phyloP scores from a whole-genome alignment of 2,113 vertebrate genomes.

The Caranx melampygus region DNA sequence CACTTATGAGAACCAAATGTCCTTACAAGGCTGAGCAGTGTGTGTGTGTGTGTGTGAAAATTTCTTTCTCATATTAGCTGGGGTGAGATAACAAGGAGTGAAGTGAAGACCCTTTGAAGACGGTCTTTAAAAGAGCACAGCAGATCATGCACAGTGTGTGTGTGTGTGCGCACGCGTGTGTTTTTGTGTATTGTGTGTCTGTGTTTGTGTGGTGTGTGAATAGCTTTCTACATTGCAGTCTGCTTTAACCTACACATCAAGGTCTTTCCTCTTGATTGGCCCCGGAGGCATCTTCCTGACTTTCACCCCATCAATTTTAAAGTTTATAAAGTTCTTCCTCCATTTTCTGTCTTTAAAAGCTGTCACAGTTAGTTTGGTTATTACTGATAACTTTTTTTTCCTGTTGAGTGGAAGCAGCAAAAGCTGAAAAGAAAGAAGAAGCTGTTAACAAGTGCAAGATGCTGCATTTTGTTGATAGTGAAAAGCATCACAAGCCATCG shows the following conservation, averaged over 20 bases:
- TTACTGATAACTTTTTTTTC: constrained; percentile 33
- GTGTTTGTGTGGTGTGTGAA: constrained; percentile 17
- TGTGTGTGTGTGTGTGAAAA: no score
- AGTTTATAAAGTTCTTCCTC: constrained; percentile 63
- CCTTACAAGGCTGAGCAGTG: background rate
- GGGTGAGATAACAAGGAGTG: constrained; percentile 69
- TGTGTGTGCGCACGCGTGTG: constrained; percentile 29
- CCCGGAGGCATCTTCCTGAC: constrained; percentile 63
- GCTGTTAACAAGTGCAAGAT: background rate
- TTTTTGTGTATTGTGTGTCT: constrained; percentile 1
- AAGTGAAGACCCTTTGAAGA: constrained; percentile 71
- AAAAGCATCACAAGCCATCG: background rate
- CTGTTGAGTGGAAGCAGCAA: background rate
- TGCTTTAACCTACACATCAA: constrained; percentile 71
- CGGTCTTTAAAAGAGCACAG: constrained; percentile 63
- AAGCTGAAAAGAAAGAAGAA: background rate
- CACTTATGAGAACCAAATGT: constrained; percentile 8
- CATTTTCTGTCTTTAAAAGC: constrained; percentile 65
- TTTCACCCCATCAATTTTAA: constrained; percentile 59
- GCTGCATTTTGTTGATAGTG: background rate
- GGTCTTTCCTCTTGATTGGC: constrained; percentile 69
- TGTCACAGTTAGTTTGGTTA: constrained; percentile 53
- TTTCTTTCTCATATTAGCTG: constrained; percentile 47
- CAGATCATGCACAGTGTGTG: constrained; percentile 48
- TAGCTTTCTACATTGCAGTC: constrained; percentile 33